Base-by-base conservation (phyloP, 2,113 vertebrate species). In the Otis tarda region DNA sequence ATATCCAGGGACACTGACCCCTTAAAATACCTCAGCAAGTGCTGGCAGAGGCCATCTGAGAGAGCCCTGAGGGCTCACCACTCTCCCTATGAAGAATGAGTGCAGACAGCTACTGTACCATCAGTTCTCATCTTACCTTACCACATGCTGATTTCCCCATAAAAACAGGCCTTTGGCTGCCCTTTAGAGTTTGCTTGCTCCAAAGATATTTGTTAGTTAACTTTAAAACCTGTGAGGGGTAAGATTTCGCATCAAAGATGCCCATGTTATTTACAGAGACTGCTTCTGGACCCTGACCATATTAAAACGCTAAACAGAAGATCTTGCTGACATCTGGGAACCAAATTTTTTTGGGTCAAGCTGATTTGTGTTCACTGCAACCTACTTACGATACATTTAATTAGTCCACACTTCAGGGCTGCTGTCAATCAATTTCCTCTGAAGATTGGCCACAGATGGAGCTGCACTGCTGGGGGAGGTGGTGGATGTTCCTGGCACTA, bases 341-440 rank as follows among this genome's bases (percentile, higher is more conserved):
- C 31, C 77, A 89, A 75, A 84, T 21, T 83, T 96, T 96, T 95
- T 95, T 89, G 94, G 91, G 93, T 95, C 95, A 95, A 71, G 65
- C 61, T 84, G 91, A 94, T 84, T 75, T 89, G 87, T 93, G 82
- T 78, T 96, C 91, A 41, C 81, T 89, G 91, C 91, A 95, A 94
- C 96, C 94, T 95, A 95, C 75, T 92, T 95, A 80, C 6, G 64
- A 75, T 94, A 22, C 24, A 94, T 94, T 95, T 95, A 95, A 96
- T 97, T 95, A 95, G 95, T 76, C 81, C 83, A 73, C 79, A 87
- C 89, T 97, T 78, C 81, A 87, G 69, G 83, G 77, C 69, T 75
- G 83, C 94, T 96, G 94, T 95, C 95, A 91, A 78, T 94, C 80
- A 89, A 5, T 82, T 89, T 96, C 74, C 60, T 92, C 69, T 91